Evolutionary conservation across 2,888 invertebrate genomes (phyloP), one percentile per base, ranked within the genome.

Genomic region (Macrosoma leucophasiata): DNA sequence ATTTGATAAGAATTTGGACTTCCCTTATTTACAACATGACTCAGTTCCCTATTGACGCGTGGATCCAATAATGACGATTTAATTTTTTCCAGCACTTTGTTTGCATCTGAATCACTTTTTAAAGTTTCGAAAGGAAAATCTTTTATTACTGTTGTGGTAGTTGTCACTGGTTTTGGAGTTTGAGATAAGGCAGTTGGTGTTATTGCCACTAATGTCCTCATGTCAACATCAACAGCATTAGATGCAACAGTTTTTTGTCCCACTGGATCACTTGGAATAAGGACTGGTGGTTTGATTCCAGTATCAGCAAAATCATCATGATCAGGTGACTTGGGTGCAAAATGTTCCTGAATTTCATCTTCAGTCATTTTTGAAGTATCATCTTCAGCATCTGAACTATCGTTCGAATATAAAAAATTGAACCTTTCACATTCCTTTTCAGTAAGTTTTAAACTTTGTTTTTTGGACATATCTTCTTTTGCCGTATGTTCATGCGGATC

Each of bases 341-440:
- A 60, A 48, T 71, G 60, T 13, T 39, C 45, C 39, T 70, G 74
- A 32, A 72, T 43, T 38, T 70, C 67, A 37, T 60, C 55, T 5
- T 52, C 17, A 21, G 57, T 46, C 19, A 61, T 46, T 25, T 48
- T 50, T 6, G 34, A 23, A 29, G 44, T 46, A 21, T 43, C 46
- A 18, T 56, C 55, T 12, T 74, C 70, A 21, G 66, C 68, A 12
- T 77, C 75, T 8, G 72, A 72, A 40, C 62, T 68, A 29, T 71
- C 67, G 35, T 63, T 62, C 7, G 75, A 43, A 4, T 66, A 50
- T 32, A 70, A 59, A 30, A 82, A 61, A 48, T 81, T 74, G 42
- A 84, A 84, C 36, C 84, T 62, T 62, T 82, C 81, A 39, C 70
- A 76, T 62, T 85, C 85, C 49, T 84, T 84, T 36, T 78, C 78